These are phyloP conservation scores for Centropus unirufus DNA, from an alignment of 2,113 vertebrate species.

Conservation along the genomic window DNA sequence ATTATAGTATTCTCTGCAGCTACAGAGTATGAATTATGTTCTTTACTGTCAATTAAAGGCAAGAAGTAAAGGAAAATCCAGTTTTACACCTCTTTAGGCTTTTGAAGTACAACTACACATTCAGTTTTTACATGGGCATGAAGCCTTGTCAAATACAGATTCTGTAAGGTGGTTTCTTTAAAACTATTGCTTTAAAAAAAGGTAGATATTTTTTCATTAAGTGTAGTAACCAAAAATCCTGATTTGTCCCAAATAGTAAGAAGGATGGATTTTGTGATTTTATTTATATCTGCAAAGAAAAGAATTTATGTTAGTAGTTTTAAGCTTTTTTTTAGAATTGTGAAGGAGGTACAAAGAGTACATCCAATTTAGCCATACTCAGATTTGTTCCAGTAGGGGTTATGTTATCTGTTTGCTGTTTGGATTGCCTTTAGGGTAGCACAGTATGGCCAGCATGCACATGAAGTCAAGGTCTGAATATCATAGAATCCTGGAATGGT, in stretches of 20 bases:
- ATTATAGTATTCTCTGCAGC: background rate
- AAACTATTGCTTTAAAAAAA: background rate
- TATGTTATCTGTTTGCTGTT: background rate
- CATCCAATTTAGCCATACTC: accelerated
- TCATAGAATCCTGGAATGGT: too few species aligned
- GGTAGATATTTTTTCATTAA: background rate
- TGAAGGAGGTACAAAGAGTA: background rate
- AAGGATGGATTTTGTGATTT: background rate
- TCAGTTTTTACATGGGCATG: background rate
- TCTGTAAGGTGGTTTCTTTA: background rate
- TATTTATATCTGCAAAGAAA: background rate
- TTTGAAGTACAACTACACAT: background rate
- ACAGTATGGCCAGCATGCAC: accelerated
- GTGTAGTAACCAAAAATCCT: background rate
- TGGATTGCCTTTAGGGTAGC: background rate
- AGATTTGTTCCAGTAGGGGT: background rate
- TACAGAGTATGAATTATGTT: background rate
- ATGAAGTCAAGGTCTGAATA: background rate
- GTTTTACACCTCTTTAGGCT: background rate
- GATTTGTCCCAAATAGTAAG: background rate
- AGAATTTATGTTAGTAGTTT: background rate
- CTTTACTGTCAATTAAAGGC: background rate
- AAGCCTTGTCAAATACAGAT: background rate
- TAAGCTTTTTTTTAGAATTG: background rate
- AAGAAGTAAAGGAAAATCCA: background rate